Evolutionary conservation across 2,113 vertebrate species (phyloP), one percentile per base, ranked within the genome.

Genomic region (Cyphomyrus discorhynchus): DNA sequence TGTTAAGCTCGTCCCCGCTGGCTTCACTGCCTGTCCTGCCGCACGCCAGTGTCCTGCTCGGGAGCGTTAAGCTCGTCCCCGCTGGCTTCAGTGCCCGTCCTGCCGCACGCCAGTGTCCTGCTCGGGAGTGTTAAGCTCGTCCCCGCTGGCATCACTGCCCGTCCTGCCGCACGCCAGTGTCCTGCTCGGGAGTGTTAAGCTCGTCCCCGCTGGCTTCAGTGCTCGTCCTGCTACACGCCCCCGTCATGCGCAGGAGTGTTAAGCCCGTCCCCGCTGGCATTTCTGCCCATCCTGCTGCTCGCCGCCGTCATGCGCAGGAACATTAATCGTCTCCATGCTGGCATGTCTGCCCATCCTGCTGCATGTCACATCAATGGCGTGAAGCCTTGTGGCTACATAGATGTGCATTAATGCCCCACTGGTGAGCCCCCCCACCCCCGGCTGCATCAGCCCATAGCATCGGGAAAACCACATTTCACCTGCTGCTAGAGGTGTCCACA

Each of bases 121-220:
- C 50, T 3, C 50, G 2, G 49, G 49, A 50, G 49, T 2, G 13
- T 52, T 52, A 52, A 52, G 50, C 50, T 11, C 50, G 13, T 52
- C 50, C 50, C 50, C 0, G 13, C 50, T 52, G 50, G 50, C 50
- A 0, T 13, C 11, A 0, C 0, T 50, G 49, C 49, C 49, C 0
- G 0, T 50, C 13, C 49, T 50, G 49, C 11, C 0, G 0, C 49
- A 50, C 3, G 13, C 50, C 13, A 0, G 0, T 0, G 15, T 52
- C 50, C 0, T 15, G 50, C 50, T 0, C 50, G 0, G 53, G 5
- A 21, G 53, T 1, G 5, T 56, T 56, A 56, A 56, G 53, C 53
- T 21, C 5, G 62, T 70, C n/a, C 62, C 62, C n/a, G 24, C n/a
- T 70, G 24, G n/a, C 62, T 1, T 11, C 62, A 9, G 0, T 70